Evolutionary conservation across 2,888 invertebrate species (phyloP), one percentile per base, ranked within the genome.

Genomic region (Mesoligia furuncula): DNA sequence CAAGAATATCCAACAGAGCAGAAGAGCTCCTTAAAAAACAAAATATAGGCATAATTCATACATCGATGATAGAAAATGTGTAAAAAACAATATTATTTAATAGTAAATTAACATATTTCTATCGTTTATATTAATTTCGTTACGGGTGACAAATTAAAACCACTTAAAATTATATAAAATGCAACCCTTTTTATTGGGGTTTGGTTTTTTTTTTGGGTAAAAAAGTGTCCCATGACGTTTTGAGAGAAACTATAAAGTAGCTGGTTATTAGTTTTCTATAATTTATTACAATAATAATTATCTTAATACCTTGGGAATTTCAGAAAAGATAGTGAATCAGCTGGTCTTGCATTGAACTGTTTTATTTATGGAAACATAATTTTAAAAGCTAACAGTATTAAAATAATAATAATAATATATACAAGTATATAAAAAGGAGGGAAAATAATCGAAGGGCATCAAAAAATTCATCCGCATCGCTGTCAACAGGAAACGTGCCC

Each of bases 131-230:
- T 92, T 89, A 90, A 92, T 93, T 93, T 93, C 81, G 95, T 90
- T 90, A 92, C 90, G 95, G 90, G 90, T 95, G 94, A 95, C 95
- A 95, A 95, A 95, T 95, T 93, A 91, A 92, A 91, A 89, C 88
- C 89, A 90, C 87, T 94, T 94, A 92, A 90, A 90, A 81, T 90
- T 87, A 90, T 88, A 90, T 92, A 91, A 87, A 89, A 87, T 68
- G 75, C 48, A 87, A 85, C 81, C 86, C 84, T 87, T 90, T 84
- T 85, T 80, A 65, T 64, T 65, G 36, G 42, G 4, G 4, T 61
- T 13, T 4, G 9, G 5, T 24, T 66, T 82, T 81, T 27, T 20
- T 27, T 20, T 15, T 15, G 5, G 11, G 4, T 48, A 15, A 20
- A 62, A 75, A 83, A 81, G 45, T 74, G 73, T 81, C 76, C n/a